Conservation (phyloP, 2,113 vertebrate species). For the Cryptoleucopteryx plumbea region DNA sequence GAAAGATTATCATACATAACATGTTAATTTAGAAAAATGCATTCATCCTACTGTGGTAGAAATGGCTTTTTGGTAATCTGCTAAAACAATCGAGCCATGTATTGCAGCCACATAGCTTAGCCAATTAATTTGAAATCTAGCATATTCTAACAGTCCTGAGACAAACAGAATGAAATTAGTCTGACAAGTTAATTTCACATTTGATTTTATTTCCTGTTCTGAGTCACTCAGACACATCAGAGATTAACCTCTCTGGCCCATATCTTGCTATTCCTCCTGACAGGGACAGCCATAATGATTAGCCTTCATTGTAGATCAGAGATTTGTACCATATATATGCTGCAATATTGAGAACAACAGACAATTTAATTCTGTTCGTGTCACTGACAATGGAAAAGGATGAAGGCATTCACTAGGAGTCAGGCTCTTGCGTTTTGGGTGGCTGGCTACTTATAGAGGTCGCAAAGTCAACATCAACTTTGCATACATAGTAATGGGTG, state of each 20-base stretch:
- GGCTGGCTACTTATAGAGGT: neutral
- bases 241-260: neutral
- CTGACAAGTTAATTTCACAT: neutral
- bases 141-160: neutral
- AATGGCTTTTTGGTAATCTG: neutral
- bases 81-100: neutral
- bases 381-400: neutral
- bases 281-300: neutral
- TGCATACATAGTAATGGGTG: fast-evolving
- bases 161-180: neutral
- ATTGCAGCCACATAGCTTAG: neutral
- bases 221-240: neutral
- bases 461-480: neutral
- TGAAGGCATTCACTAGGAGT: neutral
- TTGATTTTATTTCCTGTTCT: neutral
- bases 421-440: neutral
- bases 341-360: neutral
- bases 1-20: neutral
- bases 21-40: neutral
- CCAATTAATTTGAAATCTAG: neutral
- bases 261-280: neutral
- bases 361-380: neutral
- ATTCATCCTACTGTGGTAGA: neutral
- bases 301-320: neutral
- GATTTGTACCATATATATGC: neutral